Evolutionary conservation across 1,140 invertebrate genomes (phyloP).

Genomic region (Rhyzopertha dominica): DNA sequence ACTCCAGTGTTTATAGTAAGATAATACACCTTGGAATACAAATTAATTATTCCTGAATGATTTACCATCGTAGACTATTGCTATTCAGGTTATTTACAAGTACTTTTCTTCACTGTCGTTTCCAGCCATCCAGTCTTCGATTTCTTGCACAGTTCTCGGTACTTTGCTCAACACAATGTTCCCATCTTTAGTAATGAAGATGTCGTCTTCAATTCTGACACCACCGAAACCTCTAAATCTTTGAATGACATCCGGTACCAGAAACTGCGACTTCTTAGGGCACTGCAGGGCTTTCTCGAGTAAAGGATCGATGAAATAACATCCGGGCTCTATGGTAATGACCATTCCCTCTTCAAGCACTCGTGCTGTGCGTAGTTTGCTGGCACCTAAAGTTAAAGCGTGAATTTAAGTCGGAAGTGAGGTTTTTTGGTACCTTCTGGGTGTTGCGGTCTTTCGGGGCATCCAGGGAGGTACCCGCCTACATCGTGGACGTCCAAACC

Average conservation of each 20-base stretch:
- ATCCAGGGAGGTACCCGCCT: conserved; percentile 74
- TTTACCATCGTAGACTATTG: too few relatives aligned
- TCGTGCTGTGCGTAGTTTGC: conserved; percentile 72
- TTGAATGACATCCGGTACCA: conserved; percentile 66
- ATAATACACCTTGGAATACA: too few relatives aligned
- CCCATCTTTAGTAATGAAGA: conserved; percentile 81
- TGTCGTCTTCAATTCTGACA: conserved; percentile 93
- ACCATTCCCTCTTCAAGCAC: conserved; percentile 79
- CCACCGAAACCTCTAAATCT: conserved; percentile 82
- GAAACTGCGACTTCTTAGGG: conserved; percentile 61
- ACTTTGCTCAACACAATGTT: conserved; percentile 80
- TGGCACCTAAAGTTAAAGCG: too few relatives aligned
- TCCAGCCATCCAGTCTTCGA: conserved; percentile 67
- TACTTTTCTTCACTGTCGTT: conserved; percentile 18
- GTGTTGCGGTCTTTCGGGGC: conserved; percentile 54
- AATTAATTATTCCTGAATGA: too few relatives aligned
- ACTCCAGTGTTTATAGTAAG: too few relatives aligned
- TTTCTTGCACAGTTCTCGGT: conserved; percentile 78
- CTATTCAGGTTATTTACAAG: too few relatives aligned
- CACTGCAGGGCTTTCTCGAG: conserved; percentile 60
- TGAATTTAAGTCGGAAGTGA: too few relatives aligned
- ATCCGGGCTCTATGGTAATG: conserved; percentile 91
- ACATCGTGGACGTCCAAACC: conserved; percentile 96
- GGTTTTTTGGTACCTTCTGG: too few relatives aligned
- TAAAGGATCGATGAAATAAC: conserved; percentile 88